phyloP scores from a whole-genome alignment of 2,888 invertebrate genomes.

The Pristionchus exspectatus region DNA sequence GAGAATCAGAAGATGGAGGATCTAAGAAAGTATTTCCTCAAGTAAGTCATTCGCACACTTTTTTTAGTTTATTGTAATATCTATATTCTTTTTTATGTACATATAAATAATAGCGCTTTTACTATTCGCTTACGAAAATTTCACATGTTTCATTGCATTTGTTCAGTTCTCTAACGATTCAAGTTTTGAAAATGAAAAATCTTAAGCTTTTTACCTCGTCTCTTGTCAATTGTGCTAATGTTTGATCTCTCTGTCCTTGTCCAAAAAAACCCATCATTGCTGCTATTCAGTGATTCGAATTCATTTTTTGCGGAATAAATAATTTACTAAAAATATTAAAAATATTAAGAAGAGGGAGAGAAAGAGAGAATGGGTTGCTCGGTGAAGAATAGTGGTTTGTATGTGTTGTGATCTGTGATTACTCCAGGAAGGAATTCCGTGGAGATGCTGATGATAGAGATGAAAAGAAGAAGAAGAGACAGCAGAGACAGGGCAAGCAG shows the following conservation, averaged over 20 bases:
- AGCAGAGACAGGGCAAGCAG: slow-evolving; percentile 68
- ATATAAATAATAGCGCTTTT: neutral
- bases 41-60: slow-evolving; percentile 62
- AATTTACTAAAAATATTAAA: too few species aligned
- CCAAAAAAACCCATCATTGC: too few species aligned
- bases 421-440: slow-evolving; percentile 69
- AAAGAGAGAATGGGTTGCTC: neutral
- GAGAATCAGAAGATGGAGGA: slow-evolving; percentile 78
- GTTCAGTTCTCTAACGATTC: too few species aligned
- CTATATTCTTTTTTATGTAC: neutral
- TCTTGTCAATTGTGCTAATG: too few species aligned
- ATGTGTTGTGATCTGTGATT: neutral
- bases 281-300: too few species aligned
- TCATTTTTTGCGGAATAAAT: too few species aligned
- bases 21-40: slow-evolving; percentile 77
- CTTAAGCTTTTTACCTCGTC: too few species aligned
- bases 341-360: too few species aligned
- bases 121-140: too few species aligned
- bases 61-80: neutral
- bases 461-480: slow-evolving; percentile 64
- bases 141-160: too few species aligned
- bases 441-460: slow-evolving; percentile 59
- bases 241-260: too few species aligned
- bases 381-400: neutral
- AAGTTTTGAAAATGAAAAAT: too few species aligned